Evolutionary conservation across 2,888 invertebrate genomes (phyloP), one percentile per base, ranked within the genome.

Genomic region (Drosophila niveifrons): DNA sequence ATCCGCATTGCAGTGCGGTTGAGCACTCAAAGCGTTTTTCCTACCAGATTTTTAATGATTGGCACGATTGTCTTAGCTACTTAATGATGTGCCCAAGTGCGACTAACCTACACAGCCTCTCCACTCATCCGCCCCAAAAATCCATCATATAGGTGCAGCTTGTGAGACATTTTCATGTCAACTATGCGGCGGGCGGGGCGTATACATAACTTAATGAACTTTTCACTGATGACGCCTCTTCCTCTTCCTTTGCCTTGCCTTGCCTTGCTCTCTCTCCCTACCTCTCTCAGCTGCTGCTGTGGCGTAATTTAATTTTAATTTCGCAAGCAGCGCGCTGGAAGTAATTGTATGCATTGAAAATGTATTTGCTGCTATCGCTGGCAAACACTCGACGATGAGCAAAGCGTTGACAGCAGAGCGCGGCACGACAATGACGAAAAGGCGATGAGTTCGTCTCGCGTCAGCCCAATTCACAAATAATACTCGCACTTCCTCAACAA

Each of bases 11-110:
- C 88, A 78, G 68, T 58, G 52, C 55, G 70, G 23, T 70, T 64
- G 71, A 62, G 62, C 10, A 48, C 63, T 63, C 63, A 39, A 57
- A 75, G 80, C 78, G 82, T 85, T 88, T 72, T 72, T 69, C 68
- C 13, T 46, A 53, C 66, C 59, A 89, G 90, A 89, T 87, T 87
- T 87, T 87, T 86, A 88, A 87, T 87, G 86, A 87, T 87, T 87
- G 90, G 90, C 86, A 87, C 86, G 86, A 89, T 85, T 85, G 85
- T 85, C 89, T 85, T 82, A 75, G 85, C 85, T 89, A 85, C 85
- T 85, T 85, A 85, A 85, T 88, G 85, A 80, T 84, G 84, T 72
- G 72, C 85, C 69, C 56, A 86, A 82, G 83, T 72, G 71, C 47
- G 53, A 52, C 69, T 63, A 61, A 65, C 15, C 46, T 50, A 47